Percentiles rank a stretch among this genome's conserved stretches.
Evolutionary conservation across 2,113 vertebrate genomes (phyloP).

Genomic region (Sander lucioperca): DNA sequence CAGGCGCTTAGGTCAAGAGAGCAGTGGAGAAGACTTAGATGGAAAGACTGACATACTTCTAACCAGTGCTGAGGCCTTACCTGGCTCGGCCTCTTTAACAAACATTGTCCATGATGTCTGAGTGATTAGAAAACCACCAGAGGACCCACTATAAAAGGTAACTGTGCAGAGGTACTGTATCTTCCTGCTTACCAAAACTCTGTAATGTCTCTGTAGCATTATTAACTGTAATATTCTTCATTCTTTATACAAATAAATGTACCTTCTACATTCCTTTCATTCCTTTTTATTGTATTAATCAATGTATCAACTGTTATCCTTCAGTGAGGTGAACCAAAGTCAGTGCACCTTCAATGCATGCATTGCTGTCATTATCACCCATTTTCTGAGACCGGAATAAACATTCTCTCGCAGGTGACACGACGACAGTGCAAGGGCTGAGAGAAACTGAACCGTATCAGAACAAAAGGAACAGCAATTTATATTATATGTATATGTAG

Average conservation of each 20-base stretch:
- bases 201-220: not conserved
- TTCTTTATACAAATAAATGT: not conserved
- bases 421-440: not conserved
- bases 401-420: not conserved
- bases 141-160: not conserved
- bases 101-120: not conserved
- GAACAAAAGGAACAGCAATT: not conserved
- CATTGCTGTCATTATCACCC: not conserved
- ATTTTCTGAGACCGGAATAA: not conserved
- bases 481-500: not conserved
- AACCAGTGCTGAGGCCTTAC: constrained; percentile 3
- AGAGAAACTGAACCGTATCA: not conserved
- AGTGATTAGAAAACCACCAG: not conserved
- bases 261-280: not conserved
- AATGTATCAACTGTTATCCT: not conserved
- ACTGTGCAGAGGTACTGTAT: not conserved
- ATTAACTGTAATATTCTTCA: not conserved
- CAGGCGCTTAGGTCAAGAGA: constrained; percentile 60
- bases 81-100: not conserved
- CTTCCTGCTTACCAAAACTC: not conserved
- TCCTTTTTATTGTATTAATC: not conserved
- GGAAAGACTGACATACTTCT: constrained; percentile 56
- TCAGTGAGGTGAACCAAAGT: not conserved
- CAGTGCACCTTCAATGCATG: not conserved
- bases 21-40: constrained; percentile 30